Conservation (phyloP, 2,888 invertebrate species). For the Omphaloscelis lunosa region DNA sequence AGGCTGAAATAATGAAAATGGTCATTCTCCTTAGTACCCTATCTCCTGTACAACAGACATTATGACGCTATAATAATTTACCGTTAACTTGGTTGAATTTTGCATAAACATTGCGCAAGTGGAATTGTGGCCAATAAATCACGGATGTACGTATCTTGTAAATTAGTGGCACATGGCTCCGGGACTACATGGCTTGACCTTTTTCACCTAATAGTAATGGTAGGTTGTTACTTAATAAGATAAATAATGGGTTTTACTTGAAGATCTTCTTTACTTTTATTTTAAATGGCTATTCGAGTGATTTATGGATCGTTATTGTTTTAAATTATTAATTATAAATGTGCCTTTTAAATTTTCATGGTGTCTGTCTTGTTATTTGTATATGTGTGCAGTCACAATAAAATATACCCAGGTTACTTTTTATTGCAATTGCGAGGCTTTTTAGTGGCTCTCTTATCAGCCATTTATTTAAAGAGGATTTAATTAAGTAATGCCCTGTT, state of each 20-base stretch:
- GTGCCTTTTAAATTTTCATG: conserved; percentile 3
- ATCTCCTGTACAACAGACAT: conserved; percentile 46
- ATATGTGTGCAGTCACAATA: neutral
- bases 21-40: neutral
- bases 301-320: conserved; percentile 28
- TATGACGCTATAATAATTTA: conserved; percentile 55
- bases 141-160: conserved; percentile 47
- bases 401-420: neutral
- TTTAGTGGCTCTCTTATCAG: neutral
- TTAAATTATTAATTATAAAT: conserved; percentile 35
- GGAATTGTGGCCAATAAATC: conserved; percentile 58
- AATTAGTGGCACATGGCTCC: conserved; percentile 30
- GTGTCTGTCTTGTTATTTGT: neutral
- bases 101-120: conserved; percentile 60
- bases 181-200: conserved; percentile 36
- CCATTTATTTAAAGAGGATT: neutral
- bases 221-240: conserved; percentile 18
- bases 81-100: conserved; percentile 54
- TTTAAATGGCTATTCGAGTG: neutral
- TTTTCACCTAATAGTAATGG: conserved; percentile 45
- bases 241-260: conserved; percentile 35
- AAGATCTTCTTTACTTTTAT: conserved; percentile 28
- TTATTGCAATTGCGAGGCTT: neutral
- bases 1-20: neutral
- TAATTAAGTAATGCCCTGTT: neutral